phyloP scores from a whole-genome alignment of 2,797 vertebrate genomes.

The Vespertilio murinus region DNA sequence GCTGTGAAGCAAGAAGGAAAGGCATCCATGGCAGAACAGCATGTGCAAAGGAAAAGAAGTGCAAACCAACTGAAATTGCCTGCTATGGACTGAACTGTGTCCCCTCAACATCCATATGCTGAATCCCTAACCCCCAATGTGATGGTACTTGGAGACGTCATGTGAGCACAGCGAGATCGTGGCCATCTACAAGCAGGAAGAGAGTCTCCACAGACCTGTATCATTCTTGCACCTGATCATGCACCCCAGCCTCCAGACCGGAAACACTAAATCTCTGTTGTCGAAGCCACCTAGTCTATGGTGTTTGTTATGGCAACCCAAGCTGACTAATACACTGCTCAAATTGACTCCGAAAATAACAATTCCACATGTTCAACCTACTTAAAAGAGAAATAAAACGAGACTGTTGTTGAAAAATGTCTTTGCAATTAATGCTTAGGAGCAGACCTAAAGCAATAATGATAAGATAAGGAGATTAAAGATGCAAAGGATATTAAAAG shows the following conservation, averaged over 20 bases:
- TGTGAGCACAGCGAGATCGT: background rate
- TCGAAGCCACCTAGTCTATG: background rate
- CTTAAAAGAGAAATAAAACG: background rate
- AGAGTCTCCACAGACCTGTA: background rate
- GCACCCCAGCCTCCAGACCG: background rate
- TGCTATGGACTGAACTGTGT: background rate
- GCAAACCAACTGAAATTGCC: background rate
- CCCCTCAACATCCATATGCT: background rate
- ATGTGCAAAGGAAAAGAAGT: background rate
- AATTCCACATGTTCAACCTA: background rate
- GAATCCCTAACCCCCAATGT: background rate
- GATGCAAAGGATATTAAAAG: background rate
- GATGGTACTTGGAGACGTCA: background rate
- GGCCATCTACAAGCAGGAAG: background rate
- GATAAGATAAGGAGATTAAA: background rate
- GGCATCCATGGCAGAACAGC: background rate
- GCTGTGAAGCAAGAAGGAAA: background rate
- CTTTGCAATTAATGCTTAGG: background rate
- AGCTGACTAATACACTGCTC: background rate
- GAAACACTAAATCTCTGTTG: background rate
- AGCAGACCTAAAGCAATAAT: background rate
- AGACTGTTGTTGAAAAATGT: background rate
- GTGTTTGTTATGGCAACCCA: background rate
- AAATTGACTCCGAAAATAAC: background rate
- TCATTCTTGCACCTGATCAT: background rate